Evolutionary conservation across 2,113 vertebrate genomes (phyloP).

Genomic region (Irena cyanogastra): DNA sequence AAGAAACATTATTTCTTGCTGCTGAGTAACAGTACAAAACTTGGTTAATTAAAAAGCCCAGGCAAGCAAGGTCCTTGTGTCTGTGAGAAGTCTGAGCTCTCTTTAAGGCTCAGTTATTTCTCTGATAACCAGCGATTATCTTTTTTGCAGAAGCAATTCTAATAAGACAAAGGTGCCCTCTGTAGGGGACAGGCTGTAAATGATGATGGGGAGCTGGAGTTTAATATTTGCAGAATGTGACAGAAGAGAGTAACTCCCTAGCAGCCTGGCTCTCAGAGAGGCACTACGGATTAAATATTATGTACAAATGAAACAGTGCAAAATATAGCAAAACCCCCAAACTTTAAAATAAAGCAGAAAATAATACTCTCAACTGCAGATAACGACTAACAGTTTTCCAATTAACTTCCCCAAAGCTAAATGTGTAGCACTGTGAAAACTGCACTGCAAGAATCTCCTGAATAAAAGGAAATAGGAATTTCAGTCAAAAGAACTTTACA

Average conservation of each 20-base stretch:
- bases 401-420: not conserved
- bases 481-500: not conserved
- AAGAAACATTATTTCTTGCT: not conserved
- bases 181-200: slow-evolving; percentile 75
- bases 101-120: slow-evolving; percentile 35
- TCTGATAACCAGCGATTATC: slow-evolving; percentile 39
- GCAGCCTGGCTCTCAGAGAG: not conserved
- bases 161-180: slow-evolving; percentile 79
- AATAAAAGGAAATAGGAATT: not conserved
- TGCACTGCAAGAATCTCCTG: not conserved
- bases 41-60: slow-evolving; percentile 29
- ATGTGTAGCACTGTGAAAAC: not conserved
- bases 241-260: not conserved
- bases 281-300: not conserved
- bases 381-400: not conserved
- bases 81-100: not conserved
- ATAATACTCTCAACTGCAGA: not conserved
- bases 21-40: not conserved
- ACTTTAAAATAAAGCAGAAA: not conserved
- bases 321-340: not conserved
- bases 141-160: slow-evolving; percentile 54
- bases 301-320: not conserved
- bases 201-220: not conserved
- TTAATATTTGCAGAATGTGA: not conserved
- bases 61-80: not conserved